Evolutionary conservation across 1,140 invertebrate genomes (phyloP).

Genomic region (Drosophila burlai): DNA sequence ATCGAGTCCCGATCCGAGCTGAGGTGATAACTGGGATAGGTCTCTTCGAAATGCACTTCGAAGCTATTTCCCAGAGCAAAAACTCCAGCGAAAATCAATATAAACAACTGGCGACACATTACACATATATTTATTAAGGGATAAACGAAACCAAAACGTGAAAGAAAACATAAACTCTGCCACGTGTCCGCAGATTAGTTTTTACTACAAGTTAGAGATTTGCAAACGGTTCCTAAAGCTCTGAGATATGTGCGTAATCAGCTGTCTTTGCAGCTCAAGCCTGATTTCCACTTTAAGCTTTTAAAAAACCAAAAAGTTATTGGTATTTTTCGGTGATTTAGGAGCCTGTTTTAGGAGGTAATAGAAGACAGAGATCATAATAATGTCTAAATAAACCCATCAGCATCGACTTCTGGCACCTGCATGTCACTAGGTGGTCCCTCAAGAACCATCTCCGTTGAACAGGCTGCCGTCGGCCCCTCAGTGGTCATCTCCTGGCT

Average conservation of each 20-base stretch:
- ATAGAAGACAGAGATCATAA: background rate
- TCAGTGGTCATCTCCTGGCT: conserved; percentile 12
- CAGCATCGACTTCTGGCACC: conserved; percentile 33
- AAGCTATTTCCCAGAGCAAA: conserved; percentile 9
- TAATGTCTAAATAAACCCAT: conserved; percentile 56
- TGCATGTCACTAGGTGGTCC: background rate
- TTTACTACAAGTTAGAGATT: conserved; percentile 7
- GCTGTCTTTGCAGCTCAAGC: too few species aligned
- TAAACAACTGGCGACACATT: conserved; percentile 48
- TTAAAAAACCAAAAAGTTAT: background rate
- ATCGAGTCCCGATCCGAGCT: conserved; percentile 40
- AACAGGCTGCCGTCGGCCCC: conserved; percentile 4
- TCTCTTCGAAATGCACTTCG: conserved; percentile 54
- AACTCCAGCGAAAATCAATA: conserved; percentile 33
- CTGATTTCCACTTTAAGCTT: background rate
- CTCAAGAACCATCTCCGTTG: conserved; percentile 14
- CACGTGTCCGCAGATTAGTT: conserved; percentile 25
- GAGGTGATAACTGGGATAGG: conserved; percentile 52
- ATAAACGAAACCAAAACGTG: conserved; percentile 31
- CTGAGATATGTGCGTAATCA: background rate
- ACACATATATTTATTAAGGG: conserved; percentile 42
- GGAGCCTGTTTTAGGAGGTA: background rate
- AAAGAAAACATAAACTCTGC: conserved; percentile 39
- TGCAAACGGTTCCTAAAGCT: conserved; percentile 53
- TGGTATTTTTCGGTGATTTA: background rate